Evolutionary conservation across 2,113 vertebrate genomes (phyloP).

Genomic region (Sterrhoptilus dennistouni): DNA sequence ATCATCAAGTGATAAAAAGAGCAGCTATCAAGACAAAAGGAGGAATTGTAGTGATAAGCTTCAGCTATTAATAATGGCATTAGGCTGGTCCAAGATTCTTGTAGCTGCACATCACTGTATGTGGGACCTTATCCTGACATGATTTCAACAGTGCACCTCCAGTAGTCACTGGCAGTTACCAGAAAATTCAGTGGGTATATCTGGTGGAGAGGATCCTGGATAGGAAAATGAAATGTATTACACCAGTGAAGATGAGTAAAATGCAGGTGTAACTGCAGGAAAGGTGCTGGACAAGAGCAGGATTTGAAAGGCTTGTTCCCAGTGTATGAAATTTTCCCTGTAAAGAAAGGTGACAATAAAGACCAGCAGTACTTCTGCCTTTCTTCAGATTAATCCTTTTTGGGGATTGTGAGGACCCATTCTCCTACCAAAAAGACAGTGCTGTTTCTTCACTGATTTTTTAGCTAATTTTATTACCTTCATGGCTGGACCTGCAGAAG

Average conservation of each 20-base stretch:
- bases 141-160: rapidly evolving
- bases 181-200: background rate
- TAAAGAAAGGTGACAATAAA: background rate
- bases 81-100: background rate
- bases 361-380: background rate
- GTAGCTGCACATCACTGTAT: background rate
- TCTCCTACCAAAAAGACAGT: background rate
- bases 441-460: background rate
- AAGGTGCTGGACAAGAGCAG: background rate
- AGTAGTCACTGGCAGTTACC: background rate
- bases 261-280: background rate
- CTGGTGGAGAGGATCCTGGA: background rate
- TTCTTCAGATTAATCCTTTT: background rate
- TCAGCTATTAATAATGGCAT: background rate
- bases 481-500: background rate
- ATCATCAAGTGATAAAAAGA: background rate
- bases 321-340: background rate
- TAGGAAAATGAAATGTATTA: background rate
- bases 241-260: background rate
- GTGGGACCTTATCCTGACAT: background rate
- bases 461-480: background rate
- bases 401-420: background rate
- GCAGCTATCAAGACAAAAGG: background rate
- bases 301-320: background rate
- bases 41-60: background rate